Percentiles rank a stretch among this genome's conserved stretches.
These are phyloP conservation scores for Bombus breviceps DNA, from an alignment of 1,140 invertebrate species.

Conservation along the genomic window DNA sequence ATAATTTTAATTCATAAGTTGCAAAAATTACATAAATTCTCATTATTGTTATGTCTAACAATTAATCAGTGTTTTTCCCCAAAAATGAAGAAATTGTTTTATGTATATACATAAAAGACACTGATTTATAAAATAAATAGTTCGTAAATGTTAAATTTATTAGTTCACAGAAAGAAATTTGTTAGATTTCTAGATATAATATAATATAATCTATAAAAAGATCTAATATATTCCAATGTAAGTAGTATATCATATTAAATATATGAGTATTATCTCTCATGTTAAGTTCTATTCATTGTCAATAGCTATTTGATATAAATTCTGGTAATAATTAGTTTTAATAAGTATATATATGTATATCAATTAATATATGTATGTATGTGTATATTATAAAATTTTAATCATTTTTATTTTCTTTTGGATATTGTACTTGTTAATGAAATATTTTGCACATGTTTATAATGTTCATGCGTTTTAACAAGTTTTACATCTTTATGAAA, in stretches of 20 bases:
- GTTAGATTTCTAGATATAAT: too few species aligned
- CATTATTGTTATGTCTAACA: too few species aligned
- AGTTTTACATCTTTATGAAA: neutral
- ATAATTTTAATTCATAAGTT: neutral
- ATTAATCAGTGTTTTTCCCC: too few species aligned
- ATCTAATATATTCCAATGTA: too few species aligned
- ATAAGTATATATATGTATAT: neutral
- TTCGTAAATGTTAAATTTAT: neutral
- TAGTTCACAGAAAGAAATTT: neutral
- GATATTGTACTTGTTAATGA: too few species aligned
- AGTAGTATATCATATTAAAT: too few species aligned
- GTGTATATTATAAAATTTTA: too few species aligned
- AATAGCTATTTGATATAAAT: neutral
- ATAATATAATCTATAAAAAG: too few species aligned
- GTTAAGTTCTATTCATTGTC: neutral
- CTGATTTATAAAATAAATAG: neutral
- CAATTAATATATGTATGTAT: neutral
- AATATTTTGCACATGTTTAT: too few species aligned
- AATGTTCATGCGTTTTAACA: neutral
- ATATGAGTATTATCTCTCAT: neutral
- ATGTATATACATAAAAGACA: neutral
- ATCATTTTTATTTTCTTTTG: neutral
- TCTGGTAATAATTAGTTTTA: neutral
- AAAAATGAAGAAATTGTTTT: neutral
- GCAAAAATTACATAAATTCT: neutral